Conservation (phyloP, 2,113 vertebrate species). For the Serranochromis macrocephalus region DNA sequence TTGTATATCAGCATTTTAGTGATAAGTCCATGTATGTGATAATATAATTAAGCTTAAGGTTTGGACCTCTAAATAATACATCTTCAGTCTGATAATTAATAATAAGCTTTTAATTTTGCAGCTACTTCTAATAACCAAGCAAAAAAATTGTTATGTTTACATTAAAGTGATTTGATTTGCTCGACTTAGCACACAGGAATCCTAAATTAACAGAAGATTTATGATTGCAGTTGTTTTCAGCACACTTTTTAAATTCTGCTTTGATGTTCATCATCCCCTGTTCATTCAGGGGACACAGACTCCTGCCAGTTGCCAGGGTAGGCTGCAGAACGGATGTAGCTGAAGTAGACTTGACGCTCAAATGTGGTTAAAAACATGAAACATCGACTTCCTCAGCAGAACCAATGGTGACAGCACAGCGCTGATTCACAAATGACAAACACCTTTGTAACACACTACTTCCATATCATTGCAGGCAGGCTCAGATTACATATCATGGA, state of each 20-base stretch:
- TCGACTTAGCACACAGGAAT: neutral
- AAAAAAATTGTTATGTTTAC: neutral
- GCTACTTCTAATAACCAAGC: neutral
- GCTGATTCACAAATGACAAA: slow-evolving; percentile 73
- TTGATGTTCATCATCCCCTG: slow-evolving; percentile 9
- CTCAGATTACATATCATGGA: neutral
- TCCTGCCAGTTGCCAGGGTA: neutral
- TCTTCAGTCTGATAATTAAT: neutral
- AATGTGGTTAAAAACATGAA: slow-evolving; percentile 73
- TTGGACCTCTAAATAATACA: neutral
- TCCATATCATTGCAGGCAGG: neutral
- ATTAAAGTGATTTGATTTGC: neutral
- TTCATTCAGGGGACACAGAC: neutral
- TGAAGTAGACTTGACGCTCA: slow-evolving; percentile 41
- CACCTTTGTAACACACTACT: slow-evolving; percentile 29
- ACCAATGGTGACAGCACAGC: slow-evolving; percentile 38
- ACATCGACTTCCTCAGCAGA: slow-evolving; percentile 68
- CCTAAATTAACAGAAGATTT: neutral
- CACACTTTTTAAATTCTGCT: neutral
- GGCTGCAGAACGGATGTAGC: slow-evolving; percentile 57
- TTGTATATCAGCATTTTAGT: neutral
- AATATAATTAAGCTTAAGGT: neutral
- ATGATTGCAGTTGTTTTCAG: neutral
- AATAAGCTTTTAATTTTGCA: neutral
- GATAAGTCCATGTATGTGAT: neutral